Percentiles rank a stretch among this genome's conserved stretches.
Conservation (phyloP, 2,888 invertebrate species). For the Calliscelio sp. region DNA sequence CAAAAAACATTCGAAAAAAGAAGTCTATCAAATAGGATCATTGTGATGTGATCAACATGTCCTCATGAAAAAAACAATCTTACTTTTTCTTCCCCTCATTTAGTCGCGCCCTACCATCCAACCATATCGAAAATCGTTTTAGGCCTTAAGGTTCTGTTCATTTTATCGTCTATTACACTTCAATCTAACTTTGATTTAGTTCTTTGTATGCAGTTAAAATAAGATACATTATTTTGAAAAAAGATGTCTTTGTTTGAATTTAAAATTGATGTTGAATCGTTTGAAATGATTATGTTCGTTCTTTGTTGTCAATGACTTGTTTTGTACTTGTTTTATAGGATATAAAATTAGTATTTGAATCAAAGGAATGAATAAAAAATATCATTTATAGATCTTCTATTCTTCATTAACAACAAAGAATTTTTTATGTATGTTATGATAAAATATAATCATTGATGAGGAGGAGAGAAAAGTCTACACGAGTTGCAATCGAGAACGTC, state of each 20-base stretch:
- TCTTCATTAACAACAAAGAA: constrained; percentile 13
- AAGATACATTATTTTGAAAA: too few species aligned
- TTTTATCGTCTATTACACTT: constrained; percentile 24
- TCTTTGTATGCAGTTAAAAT: not conserved
- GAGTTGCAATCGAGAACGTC: constrained; percentile 31
- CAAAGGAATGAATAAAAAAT: not conserved
- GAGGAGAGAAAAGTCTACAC: constrained; percentile 43
- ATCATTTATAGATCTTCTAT: not conserved
- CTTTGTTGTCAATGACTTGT: constrained; percentile 18
- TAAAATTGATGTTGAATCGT: too few species aligned
- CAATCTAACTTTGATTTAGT: constrained; percentile 1
- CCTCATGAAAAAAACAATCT: constrained; percentile 53
- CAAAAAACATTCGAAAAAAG: constrained; percentile 50
- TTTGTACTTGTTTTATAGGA: constrained; percentile 13
- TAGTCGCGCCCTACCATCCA: constrained; percentile 56
- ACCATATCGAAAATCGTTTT: constrained; percentile 36
- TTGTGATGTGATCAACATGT: constrained; percentile 56
- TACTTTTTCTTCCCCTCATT: constrained; percentile 60
- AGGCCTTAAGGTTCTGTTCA: constrained; percentile 44
- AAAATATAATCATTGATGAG: constrained; percentile 26
- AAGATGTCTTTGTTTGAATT: too few species aligned
- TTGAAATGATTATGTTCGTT: too few species aligned
- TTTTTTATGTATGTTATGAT: constrained; percentile 43
- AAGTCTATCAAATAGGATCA: constrained; percentile 64
- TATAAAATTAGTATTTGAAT: not conserved